Evolutionary conservation across 2,888 invertebrate species (phyloP), one percentile per base, ranked within the genome.

Genomic region (Drosophila robusta): DNA sequence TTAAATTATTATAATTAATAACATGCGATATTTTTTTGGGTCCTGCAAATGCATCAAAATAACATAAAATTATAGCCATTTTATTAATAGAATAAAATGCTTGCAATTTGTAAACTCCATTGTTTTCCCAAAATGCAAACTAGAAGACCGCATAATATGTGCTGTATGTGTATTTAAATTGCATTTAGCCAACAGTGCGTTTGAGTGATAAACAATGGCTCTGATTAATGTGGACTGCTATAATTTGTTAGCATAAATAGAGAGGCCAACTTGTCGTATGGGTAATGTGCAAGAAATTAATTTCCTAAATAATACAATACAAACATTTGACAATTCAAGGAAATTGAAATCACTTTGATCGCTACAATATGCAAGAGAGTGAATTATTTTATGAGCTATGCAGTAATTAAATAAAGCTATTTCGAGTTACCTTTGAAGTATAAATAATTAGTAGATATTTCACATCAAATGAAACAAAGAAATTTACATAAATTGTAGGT

Each of bases 321-420:
- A 45, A 26, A 34, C 9, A 51, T 54, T 66, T 50, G 52, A 34
- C 44, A 74, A 51, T 45, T 63, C n/a, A 8, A 9, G 46, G 39
- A 24, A 44, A 44, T 16, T 44, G 34, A 44, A 54, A 44, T 24
- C 34, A 44, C 4, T 52, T 52, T n/a, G 8, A 22, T 29, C 32
- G 14, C 34, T n/a, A 29, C 6, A 34, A 56, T n/a, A 51, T n/a
- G 11, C 34, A 18, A 18, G 22, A 6, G 9, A 26, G 14, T 12
- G 29, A 7, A 12, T 39, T n/a, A 16, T 5, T 12, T 26, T 2
- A 22, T 50, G 18, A 9, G 11, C n/a, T 12, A 36, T 26, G 18
- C 16, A 12, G 8, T 14, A 11, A 32, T 6, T 42, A 12, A 11
- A 29, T 12, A 4, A 3, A 4, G 11, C 9, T 6, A 26, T 26